Evolutionary conservation across 37 sponge, comb jelly and placozoan genomes (phyloP).

Genomic region (Lycopodina hypogea): DNA sequence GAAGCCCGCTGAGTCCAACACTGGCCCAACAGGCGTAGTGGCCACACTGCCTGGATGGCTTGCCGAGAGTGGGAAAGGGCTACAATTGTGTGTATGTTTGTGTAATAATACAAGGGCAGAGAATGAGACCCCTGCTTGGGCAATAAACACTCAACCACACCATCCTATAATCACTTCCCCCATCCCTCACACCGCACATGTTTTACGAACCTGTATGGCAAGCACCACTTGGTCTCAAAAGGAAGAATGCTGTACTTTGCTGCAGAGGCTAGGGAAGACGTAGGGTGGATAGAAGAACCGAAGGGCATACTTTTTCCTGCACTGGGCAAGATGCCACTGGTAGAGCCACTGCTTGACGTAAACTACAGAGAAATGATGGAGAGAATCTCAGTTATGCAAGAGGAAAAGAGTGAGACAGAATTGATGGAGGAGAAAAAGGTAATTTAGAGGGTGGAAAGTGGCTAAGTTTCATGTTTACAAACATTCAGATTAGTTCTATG

Average conservation of each 20-base stretch:
- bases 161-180: too few species aligned
- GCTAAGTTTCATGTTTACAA: neutral
- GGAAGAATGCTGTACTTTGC: slow-evolving; percentile 41
- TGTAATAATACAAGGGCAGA: neutral
- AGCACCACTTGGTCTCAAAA: slow-evolving; percentile 61
- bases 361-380: neutral
- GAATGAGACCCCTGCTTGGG: too few species aligned
- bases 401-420: neutral
- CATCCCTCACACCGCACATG: neutral
- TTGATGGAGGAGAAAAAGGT: neutral
- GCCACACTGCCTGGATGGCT: slow-evolving; percentile 60
- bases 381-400: neutral
- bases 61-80: slow-evolving; percentile 40
- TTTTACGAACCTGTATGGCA: slow-evolving; percentile 32
- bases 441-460: neutral
- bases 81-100: slow-evolving; percentile 20
- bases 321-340: neutral
- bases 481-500: neutral
- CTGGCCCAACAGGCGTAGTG: slow-evolving; percentile 34
- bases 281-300: slow-evolving; percentile 24
- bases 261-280: slow-evolving; percentile 19
- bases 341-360: neutral
- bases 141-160: too few species aligned
- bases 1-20: slow-evolving; percentile 15
- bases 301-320: neutral